Conservation (phyloP, 2,888 invertebrate genomes). For the Chouioia cunea region DNA sequence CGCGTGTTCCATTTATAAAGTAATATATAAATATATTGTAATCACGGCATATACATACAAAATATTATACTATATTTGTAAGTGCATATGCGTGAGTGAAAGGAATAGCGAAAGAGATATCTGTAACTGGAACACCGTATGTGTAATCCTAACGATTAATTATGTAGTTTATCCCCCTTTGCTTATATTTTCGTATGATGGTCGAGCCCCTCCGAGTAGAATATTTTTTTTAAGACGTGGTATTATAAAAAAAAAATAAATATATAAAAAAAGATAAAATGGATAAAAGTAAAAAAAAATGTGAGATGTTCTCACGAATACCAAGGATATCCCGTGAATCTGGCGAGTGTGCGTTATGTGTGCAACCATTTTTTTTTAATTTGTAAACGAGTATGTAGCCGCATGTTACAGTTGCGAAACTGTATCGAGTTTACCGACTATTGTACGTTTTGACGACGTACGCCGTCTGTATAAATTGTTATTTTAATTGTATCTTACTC, state of each 20-base stretch:
- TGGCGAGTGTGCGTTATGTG: no score
- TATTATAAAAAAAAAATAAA: constrained; percentile 9
- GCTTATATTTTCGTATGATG: constrained; percentile 41
- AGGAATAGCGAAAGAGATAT: constrained; percentile 18
- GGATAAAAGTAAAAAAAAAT: constrained; percentile 1
- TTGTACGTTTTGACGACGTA: no score
- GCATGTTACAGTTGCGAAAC: no score
- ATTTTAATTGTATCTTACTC: no score
- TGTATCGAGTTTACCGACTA: no score
- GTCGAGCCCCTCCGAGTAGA: constrained; percentile 21
- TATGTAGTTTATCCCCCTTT: constrained; percentile 39
- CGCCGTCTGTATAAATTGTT: no score
- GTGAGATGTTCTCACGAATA: no score
- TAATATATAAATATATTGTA: constrained; percentile 9
- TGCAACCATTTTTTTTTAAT: no score
- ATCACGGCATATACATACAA: constrained; percentile 20
- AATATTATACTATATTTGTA: constrained; percentile 34
- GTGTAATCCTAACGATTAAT: constrained; percentile 27
- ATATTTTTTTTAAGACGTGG: constrained; percentile 33
- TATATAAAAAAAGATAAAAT: constrained; percentile 8
- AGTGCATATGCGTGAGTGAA: constrained; percentile 22
- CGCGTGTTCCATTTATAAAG: constrained; percentile 22
- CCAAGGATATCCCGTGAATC: no score
- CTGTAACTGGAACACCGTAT: constrained; percentile 40
- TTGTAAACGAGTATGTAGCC: no score